Base-by-base conservation (phyloP, 1,140 invertebrate genomes). In the Globodera ellingtonae region DNA sequence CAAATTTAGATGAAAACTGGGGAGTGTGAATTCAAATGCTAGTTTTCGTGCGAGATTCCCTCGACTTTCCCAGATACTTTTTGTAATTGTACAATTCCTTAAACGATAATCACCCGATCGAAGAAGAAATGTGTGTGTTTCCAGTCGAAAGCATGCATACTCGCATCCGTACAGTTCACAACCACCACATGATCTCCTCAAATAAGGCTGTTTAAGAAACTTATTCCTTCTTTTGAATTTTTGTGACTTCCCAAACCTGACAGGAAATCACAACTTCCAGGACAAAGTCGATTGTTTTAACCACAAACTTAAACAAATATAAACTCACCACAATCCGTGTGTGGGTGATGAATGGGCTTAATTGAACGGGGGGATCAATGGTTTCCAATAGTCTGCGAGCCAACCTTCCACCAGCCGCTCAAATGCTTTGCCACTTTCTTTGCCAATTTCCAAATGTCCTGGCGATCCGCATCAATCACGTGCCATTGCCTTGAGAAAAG, bases 141-240 rank as follows among this genome's bases (percentile, higher is more conserved):
- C 87, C 87, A 89, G 72, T 89, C 86, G 78, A 89, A 89, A 24
- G 67, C 87, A 52, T 87, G 83, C 87, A 89, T 89, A 44, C 86
- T 88, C 50, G 87, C 84, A 66, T 89, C 80, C 50, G 82, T 70
- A 69, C 87, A 89, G 71, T 89, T 89, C n/a, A 85, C 69, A 13
- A 89, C 84, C 8, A 89, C 87, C 7, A 89, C 89, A 79, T 89
- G 81, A 72, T 89, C 87, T 4, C 87, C 56, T 62, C 7, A 52
- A 52, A 35, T 35, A 35, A 35, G 35, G 35, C 35, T 35, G n/a
- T n/a, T n/a, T n/a, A n/a, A n/a, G n/a, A n/a, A n/a, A 35, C 3
- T 35, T 35, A 35, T 35, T 35, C 35, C 1, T 35, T 35, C 35
- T 10, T 10, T 8, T 10, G 52, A 52, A 52, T 52, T 52, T 52